Evolutionary conservation across 37 sponge, comb jelly and placozoan species (phyloP), one percentile per base, ranked within the genome.

Genomic region (Diacarnus erythraeanus): DNA sequence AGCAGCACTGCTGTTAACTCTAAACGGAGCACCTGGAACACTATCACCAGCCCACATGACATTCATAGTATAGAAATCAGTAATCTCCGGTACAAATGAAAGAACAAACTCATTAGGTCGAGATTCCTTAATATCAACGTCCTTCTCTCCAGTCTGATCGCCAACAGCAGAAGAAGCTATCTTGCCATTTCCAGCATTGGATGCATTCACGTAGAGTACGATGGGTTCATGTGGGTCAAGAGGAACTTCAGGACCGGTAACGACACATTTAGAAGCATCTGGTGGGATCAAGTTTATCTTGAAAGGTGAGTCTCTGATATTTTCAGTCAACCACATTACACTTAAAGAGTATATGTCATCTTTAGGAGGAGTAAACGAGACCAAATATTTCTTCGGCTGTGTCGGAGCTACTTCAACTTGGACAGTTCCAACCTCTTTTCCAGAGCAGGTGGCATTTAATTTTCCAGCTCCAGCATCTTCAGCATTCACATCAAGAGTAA

Each of bases 391-490:
- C 42, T 72, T 71, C 2, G 76, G 72, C 5, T 66, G 36, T 8
- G 9, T 47, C 31, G 77, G 41, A 39, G 35, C 23, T 39, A 86
- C 33, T 17, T 80, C 54, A 38, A 75, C 73, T 27, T 83, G 78
- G 6, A 86, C 83, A 57, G 71, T 57, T 2, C 87, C 87, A 17
- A 42, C 72, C 38, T 86, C 74, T 38, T 82, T 74, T 30, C 91
- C 88, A 27, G 27, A 30, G 59, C 87, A 86, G 0, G 66, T 78
- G 25, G 87, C 87, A 29, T 30, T 68, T 2, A 91, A 83, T 27
- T 91, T 68, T 12, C 91, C 87, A n/a, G 77, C 83, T 22, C 91
- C 91, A 25, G 91, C 91, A 25, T 85, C 29, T 33, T 77, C 71
- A 2, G 83, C 66, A 56, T 82, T 72, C 37, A 76, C 79, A 10